Percentiles rank a stretch among this genome's conserved stretches.
These are phyloP conservation scores for Achatina immaculata DNA, from an alignment of 1,140 invertebrate genomes.

Conservation along the genomic window DNA sequence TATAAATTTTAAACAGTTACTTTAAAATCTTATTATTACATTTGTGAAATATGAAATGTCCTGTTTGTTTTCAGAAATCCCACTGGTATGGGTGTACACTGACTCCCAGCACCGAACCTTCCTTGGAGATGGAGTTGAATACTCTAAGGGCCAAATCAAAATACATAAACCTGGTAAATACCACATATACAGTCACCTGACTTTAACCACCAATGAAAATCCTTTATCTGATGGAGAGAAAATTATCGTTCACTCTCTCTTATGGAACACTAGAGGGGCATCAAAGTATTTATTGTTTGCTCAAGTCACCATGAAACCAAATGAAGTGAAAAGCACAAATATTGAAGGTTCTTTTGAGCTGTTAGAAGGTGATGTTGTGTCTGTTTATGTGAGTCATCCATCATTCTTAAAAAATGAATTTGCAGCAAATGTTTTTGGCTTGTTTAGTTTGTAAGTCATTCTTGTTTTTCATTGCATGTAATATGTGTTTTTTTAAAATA, in stretches of 20 bases:
- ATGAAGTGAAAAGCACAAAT: not conserved
- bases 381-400: not conserved
- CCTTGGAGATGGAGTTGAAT: slow-evolving; percentile 1
- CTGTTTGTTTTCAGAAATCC: not conserved
- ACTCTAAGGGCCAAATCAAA: not conserved
- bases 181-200: slow-evolving; percentile 25
- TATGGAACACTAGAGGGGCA: not conserved
- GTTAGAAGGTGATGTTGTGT: not conserved
- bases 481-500: too few relatives aligned
- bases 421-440: not conserved
- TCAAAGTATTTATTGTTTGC: not conserved
- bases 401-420: not conserved
- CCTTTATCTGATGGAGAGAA: not conserved
- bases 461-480: too few relatives aligned
- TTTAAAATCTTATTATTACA: too few relatives aligned
- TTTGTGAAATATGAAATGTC: too few relatives aligned
- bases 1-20: too few relatives aligned
- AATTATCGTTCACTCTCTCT: not conserved
- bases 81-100: not conserved
- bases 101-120: not conserved
- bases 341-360: slow-evolving; percentile 1
- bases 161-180: not conserved
- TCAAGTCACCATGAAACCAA: slow-evolving; percentile 1
- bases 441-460: not conserved
- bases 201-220: slow-evolving; percentile 14